Conservation (phyloP, 2,113 vertebrate species). For the Arothron firmamentum region DNA sequence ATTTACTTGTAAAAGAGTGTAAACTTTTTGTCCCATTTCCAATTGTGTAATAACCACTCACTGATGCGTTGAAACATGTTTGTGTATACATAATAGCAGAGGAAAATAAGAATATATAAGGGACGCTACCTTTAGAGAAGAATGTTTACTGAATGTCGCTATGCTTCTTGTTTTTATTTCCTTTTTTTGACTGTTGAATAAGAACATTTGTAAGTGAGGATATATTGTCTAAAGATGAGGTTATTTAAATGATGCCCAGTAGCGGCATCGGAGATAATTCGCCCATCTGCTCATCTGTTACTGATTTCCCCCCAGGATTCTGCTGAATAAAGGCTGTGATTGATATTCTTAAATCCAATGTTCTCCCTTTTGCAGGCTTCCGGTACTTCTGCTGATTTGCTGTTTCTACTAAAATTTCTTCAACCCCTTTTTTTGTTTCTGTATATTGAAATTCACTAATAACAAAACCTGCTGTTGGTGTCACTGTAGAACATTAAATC, state of each 20-base stretch:
- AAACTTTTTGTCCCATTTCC: constrained; percentile 99
- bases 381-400: constrained; percentile 57
- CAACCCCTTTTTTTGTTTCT: constrained; percentile 75
- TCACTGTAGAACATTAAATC: no score
- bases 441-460: no score
- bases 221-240: constrained; percentile 89
- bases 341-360: constrained; percentile 85
- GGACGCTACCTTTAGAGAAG: constrained; percentile 94
- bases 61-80: constrained; percentile 97
- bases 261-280: constrained; percentile 79
- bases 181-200: constrained; percentile 79
- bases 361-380: constrained; percentile 82
- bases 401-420: constrained; percentile 79
- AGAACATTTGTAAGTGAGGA: constrained; percentile 89
- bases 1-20: constrained; percentile 99
- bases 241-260: constrained; percentile 76
- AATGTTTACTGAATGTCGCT: constrained; percentile 98
- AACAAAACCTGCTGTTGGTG: no score
- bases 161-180: constrained; percentile 65
- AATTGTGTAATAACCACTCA: constrained; percentile 99
- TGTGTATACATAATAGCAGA: constrained; percentile 92
- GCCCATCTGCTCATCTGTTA: constrained; percentile 75
- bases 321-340: constrained; percentile 90
- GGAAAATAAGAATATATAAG: constrained; percentile 94
- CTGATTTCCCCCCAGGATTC: constrained; percentile 84